phyloP scores from a whole-genome alignment of 2,113 vertebrate genomes.

The Puffinus mauretanicus region DNA sequence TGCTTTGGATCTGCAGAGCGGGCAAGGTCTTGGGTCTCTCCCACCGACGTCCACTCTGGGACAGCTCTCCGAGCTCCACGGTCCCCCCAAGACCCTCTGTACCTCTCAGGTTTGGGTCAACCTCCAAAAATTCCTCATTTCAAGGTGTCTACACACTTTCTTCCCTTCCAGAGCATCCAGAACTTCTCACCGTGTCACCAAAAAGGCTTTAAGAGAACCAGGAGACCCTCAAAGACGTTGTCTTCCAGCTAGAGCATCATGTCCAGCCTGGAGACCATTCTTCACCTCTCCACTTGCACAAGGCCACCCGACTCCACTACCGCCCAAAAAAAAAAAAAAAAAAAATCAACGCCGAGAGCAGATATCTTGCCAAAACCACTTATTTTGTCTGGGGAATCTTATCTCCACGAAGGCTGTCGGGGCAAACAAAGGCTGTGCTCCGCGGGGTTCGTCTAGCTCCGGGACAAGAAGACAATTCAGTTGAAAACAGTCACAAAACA shows the following conservation, averaged over 20 bases:
- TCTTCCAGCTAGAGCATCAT: rapidly evolving
- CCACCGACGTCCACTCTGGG: neutral
- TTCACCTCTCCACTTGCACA: neutral
- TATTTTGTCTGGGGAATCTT: neutral
- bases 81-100: neutral
- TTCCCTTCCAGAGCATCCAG: neutral
- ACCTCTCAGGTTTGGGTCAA: neutral
- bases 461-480: neutral
- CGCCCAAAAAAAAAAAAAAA: neutral
- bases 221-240: rapidly evolving
- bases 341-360: rapidly evolving
- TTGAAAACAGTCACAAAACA: neutral
- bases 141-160: neutral
- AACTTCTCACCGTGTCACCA: neutral
- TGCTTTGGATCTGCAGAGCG: too few species aligned
- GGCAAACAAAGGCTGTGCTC: neutral
- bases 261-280: neutral
- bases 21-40: neutral
- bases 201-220: neutral
- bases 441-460: rapidly evolving
- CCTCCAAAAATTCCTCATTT: too few species aligned
- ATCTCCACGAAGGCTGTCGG: neutral
- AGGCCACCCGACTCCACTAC: neutral
- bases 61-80: neutral
- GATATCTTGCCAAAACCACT: neutral